Conservation (phyloP, 2,797 vertebrate species). For the Sternarchorhynchus goeldii region DNA sequence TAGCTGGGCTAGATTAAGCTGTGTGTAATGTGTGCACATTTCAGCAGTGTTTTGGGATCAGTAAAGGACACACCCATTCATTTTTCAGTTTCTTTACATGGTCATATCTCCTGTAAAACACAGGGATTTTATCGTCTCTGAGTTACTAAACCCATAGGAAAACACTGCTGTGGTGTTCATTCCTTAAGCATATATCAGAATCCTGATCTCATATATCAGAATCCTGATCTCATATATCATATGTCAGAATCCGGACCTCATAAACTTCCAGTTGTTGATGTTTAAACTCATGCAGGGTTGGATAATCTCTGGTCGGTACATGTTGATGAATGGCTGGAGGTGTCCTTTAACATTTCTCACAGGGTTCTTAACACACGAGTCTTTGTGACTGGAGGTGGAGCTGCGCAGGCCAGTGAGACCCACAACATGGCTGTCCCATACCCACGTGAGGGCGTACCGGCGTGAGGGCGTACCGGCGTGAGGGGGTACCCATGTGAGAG, state of each 20-base stretch:
- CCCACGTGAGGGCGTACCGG: too few species aligned
- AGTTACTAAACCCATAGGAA: neutral
- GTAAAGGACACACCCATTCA: conserved; percentile 39
- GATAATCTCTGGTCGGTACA: neutral
- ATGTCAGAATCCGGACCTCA: neutral
- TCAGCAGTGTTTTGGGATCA: conserved; percentile 63
- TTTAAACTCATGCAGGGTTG: neutral
- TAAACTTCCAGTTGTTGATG: neutral
- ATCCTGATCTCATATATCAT: too few species aligned
- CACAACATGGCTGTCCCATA: neutral
- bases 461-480: too few species aligned
- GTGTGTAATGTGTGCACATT: conserved; percentile 64
- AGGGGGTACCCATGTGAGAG: too few species aligned
- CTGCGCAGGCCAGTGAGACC: conserved; percentile 55
- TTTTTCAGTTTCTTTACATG: conserved; percentile 16
- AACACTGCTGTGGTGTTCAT: too few species aligned
- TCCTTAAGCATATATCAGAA: too few species aligned
- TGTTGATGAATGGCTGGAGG: conserved; percentile 38
- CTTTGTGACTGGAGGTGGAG: conserved; percentile 67
- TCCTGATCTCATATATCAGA: too few species aligned
- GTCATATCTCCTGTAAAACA: neutral
- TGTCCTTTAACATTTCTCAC: conserved; percentile 71
- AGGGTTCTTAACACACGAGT: conserved; percentile 64
- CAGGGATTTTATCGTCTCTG: neutral
- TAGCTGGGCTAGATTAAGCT: conserved; percentile 66